Percentiles rank a stretch among this genome's conserved stretches.
Conservation (phyloP, 2,797 vertebrate species). For the Gallinago nigripennis region DNA sequence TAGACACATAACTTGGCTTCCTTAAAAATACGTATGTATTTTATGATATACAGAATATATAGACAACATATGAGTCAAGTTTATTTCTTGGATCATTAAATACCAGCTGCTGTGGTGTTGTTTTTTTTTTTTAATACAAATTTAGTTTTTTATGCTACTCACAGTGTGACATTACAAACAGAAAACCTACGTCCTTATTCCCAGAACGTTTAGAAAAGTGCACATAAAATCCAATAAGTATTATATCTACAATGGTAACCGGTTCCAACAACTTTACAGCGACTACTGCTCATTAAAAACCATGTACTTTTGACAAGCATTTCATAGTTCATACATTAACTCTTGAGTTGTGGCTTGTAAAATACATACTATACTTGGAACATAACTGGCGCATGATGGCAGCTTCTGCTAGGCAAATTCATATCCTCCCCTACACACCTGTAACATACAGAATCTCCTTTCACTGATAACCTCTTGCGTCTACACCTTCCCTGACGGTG, state of each 20-base stretch:
- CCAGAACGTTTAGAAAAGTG: neutral
- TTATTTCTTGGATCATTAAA: neutral
- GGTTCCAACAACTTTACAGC: neutral
- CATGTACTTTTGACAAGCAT: neutral
- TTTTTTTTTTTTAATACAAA: neutral
- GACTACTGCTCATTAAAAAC: neutral
- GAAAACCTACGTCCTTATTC: neutral
- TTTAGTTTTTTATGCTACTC: neutral
- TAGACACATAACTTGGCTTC: neutral
- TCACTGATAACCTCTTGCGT: neutral
- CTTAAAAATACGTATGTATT: neutral
- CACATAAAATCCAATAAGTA: neutral
- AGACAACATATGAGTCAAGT: neutral
- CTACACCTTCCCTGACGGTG: neutral
- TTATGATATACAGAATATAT: neutral
- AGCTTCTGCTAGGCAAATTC: neutral
- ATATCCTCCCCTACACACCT: neutral
- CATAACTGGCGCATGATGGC: neutral
- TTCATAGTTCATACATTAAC: neutral
- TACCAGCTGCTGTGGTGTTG: neutral
- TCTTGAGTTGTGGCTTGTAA: neutral
- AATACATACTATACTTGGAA: neutral
- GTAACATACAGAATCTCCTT: neutral
- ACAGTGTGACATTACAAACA: neutral
- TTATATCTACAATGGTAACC: neutral